Base-by-base conservation (phyloP, 1,140 invertebrate genomes). In the Trachymyrmex septentrionalis region DNA sequence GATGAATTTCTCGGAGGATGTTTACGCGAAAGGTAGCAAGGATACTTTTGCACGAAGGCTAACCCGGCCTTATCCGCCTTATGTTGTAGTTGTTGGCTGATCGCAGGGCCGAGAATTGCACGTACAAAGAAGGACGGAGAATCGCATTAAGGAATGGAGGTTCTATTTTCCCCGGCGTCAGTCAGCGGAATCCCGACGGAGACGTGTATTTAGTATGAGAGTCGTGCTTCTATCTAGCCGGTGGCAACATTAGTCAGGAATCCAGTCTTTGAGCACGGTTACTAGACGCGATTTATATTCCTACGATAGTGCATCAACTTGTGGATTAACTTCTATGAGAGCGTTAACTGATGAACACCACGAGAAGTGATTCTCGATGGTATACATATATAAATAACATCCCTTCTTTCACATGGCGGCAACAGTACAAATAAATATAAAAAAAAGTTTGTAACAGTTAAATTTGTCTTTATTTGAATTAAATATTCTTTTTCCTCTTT, bases 221-320 rank as follows among this genome's bases (percentile, higher is more conserved):
- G 57, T 76, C 59, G 82, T 81, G 50, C 69, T 78, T 86, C 59
- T 86, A 73, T 86, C 53, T 80, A 69, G 34, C 61, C 85, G 71
- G 50, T 86, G 71, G 88, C 67, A 69, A 81, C 55, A 57, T 85
- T 61, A 88, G 88, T 86, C 88, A 90, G 88, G 88, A 90, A 90
- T 89, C 88, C 88, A 88, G 88, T 90, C 87, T 89, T 88, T 89
- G 88, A 89, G 76, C 87, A 75, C 59, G 34, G 75, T 75, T 89
- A 89, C 84, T 81, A 86, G 53, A 61, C 66, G 48, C 75, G 77
- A 90, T 84, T 84, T 84, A 84, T 84, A 75, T 86, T 82, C 87
- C 76, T 89, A 90, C 53, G 87, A 89, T 88, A 75, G 71, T 71
- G 61, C 48, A 53, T 38, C 87, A 63, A 75, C 87, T 75, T 27